Evolutionary conservation across 2,797 vertebrate species (phyloP).

Genomic region (Anniella stebbinsi): DNA sequence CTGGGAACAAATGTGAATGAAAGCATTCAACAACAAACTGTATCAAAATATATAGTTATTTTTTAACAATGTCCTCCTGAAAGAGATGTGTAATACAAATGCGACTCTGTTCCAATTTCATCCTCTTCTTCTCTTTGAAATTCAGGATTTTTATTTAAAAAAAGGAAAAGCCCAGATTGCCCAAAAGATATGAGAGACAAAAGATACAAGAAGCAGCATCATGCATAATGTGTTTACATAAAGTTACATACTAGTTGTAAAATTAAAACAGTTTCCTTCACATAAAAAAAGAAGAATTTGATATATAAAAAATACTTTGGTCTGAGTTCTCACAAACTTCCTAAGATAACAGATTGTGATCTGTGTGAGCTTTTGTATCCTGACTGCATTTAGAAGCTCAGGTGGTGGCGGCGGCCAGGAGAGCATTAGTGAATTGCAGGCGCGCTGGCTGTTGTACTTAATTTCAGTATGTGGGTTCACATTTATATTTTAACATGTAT

Average conservation of each 20-base stretch:
- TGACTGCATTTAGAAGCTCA: background rate
- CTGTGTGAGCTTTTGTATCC: background rate
- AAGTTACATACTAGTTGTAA: background rate
- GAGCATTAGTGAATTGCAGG: background rate
- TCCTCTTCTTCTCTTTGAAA: conserved; percentile 19
- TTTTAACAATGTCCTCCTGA: conserved; percentile 63
- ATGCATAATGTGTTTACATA: background rate
- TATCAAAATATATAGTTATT: conserved; percentile 51
- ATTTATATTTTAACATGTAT: background rate
- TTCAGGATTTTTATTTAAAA: background rate
- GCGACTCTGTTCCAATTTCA: background rate
- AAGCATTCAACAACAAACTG: conserved; percentile 68
- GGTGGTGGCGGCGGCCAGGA: background rate
- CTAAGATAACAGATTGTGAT: background rate
- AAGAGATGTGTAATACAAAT: conserved; percentile 10
- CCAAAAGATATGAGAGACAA: background rate
- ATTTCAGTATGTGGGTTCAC: background rate
- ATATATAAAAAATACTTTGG: background rate
- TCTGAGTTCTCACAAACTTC: background rate
- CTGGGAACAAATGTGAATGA: conserved; percentile 78
- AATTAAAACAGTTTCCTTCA: background rate
- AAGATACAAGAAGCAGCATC: background rate
- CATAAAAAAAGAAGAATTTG: background rate
- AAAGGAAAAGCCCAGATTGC: background rate
- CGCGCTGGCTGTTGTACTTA: background rate